Evolutionary conservation across 1,140 invertebrate species (phyloP), one percentile per base, ranked within the genome.

Genomic region (Aphis craccivora): DNA sequence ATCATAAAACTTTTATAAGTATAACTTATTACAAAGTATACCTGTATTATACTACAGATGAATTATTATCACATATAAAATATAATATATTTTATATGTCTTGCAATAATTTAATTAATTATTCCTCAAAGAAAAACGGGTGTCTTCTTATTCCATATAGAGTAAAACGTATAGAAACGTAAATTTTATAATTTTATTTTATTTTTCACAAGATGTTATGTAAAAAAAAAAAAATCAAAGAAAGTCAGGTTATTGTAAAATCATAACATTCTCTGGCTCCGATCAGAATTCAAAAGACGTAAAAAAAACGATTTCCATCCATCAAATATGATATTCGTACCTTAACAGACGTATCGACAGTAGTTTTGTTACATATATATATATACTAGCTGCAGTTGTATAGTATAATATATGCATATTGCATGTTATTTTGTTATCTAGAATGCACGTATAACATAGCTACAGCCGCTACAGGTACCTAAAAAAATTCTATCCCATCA

Each of bases 291-390:
- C 30, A 76, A 76, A 76, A n/a, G 30, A 67, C 30, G 4, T 2
- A n/a, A n/a, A 30, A n/a, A 67, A 76, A 76, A n/a, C n/a, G 60
- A 76, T 76, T 76, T n/a, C n/a, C 60, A n/a, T 76, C 60, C 60
- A 76, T 76, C 60, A 76, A 76, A 76, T 18, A 76, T 20, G 5
- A n/a, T n/a, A 76, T 76, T 14, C 5, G n/a, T 35, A n/a, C 60
- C 60, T 76, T 35, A 14, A n/a, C 14, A 67, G 14, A n/a, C 30
- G 30, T n/a, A 67, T 67, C 60, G 60, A 76, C 11, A 76, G 30
- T n/a, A 76, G 14, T 48, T 14, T 11, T 76, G n/a, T 76, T 30
- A 11, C 14, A 4, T 3, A n/a, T 14, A 18, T 67, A 48, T 2
- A 48, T 11, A n/a, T 76, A 0, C 30, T 76, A 76, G 60, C 60